These are phyloP conservation scores for Nebria brevicollis DNA, from an alignment of 2,888 invertebrate genomes.

Conservation along the genomic window DNA sequence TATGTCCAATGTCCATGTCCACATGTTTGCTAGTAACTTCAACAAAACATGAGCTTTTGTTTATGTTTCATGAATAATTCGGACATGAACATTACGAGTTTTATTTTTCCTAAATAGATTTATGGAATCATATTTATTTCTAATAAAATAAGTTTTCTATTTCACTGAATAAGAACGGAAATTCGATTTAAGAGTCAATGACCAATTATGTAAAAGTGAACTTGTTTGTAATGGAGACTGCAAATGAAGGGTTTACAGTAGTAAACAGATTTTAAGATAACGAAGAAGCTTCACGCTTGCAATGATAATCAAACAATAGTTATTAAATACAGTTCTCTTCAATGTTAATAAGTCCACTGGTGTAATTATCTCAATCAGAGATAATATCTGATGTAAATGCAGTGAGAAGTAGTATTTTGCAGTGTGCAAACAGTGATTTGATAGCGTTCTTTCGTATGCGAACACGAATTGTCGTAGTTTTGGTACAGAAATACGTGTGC, in stretches of 20 bases:
- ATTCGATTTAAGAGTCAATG: too few species aligned
- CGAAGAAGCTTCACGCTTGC: too few species aligned
- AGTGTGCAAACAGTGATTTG: neutral
- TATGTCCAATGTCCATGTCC: constrained; percentile 9
- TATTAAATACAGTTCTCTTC: neutral
- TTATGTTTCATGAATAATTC: constrained; percentile 18
- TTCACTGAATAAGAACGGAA: too few species aligned
- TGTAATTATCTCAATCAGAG: neutral
- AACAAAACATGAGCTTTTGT: constrained; percentile 38
- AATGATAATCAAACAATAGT: too few species aligned
- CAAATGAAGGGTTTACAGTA: too few species aligned
- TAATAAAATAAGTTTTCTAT: too few species aligned
- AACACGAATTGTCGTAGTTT: neutral
- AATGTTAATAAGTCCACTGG: neutral
- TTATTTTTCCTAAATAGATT: neutral
- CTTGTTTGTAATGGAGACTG: too few species aligned
- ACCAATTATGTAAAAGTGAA: too few species aligned
- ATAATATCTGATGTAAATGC: neutral
- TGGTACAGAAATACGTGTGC: neutral
- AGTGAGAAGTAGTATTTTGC: neutral
- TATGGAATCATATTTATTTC: too few species aligned
- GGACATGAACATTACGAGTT: neutral
- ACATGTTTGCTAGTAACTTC: constrained; percentile 34
- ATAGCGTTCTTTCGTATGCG: neutral
- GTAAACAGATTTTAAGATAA: too few species aligned